These are phyloP conservation scores for Hypomecis atomaria DNA, from an alignment of 2,888 invertebrate species.

Conservation along the genomic window DNA sequence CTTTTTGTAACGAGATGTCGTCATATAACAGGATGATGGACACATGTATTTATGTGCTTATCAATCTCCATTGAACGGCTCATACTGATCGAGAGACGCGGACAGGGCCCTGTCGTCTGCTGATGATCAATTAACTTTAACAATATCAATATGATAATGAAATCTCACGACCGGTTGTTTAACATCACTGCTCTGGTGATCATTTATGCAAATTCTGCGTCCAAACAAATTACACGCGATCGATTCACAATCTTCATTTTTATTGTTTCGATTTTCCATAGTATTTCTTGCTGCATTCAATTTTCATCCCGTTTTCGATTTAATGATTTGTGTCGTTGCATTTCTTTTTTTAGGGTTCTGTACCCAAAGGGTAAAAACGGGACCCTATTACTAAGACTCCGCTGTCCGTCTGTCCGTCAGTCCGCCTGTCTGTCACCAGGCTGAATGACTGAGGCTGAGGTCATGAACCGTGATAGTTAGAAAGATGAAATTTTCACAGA, in stretches of 20 bases:
- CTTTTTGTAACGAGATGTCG: slow-evolving; percentile 39
- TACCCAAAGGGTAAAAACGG: too few relatives aligned
- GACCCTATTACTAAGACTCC: too few relatives aligned
- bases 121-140: slow-evolving; percentile 56
- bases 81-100: slow-evolving; percentile 28
- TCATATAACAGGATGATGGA: slow-evolving; percentile 47
- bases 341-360: slow-evolving; percentile 27
- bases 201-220: slow-evolving; percentile 28
- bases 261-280: slow-evolving; percentile 11
- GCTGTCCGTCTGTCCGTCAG: too few relatives aligned
- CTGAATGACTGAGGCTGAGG: too few relatives aligned
- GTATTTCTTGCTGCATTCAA: slow-evolving; percentile 12
- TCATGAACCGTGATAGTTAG: too few relatives aligned
- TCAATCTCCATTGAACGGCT: slow-evolving; percentile 51
- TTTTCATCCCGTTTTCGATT: slow-evolving; percentile 16
- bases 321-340: slow-evolving; percentile 16
- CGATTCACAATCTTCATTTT: slow-evolving; percentile 17
- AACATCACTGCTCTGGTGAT: slow-evolving; percentile 21
- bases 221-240: slow-evolving; percentile 26
- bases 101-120: slow-evolving; percentile 42
- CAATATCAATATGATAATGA: slow-evolving; percentile 60
- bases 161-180: slow-evolving; percentile 48
- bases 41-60: slow-evolving; percentile 45
- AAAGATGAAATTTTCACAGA: too few relatives aligned
- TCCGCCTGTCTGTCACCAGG: too few relatives aligned